Evolutionary conservation across 2,113 vertebrate species (phyloP), one percentile per base, ranked within the genome.

Genomic region (Platichthys flesus): DNA sequence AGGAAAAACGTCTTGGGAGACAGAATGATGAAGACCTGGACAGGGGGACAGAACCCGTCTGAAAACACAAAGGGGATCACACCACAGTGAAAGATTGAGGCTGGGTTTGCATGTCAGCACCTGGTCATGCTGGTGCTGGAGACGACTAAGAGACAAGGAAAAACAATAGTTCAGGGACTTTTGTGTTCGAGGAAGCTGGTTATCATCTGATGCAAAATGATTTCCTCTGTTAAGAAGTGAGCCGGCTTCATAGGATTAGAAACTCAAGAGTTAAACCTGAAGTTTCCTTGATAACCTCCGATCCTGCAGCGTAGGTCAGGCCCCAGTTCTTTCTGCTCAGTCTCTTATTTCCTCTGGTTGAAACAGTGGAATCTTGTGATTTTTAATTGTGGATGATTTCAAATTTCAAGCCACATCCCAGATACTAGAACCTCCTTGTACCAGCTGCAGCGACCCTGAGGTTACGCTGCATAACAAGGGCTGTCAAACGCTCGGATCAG

Each of bases 21-120:
- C 62, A 67, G 45, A 55, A 76, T 73, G 81, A 74, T 55, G 71
- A 61, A 63, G 70, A 90, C 84, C 86, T 78, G 55, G 67, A 77
- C 49, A 67, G 82, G 69, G 56, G 37, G 58, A 69, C 1, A 59
- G 59, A 78, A 23, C 21, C 65, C 20, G 61, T 40, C 63, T 81
- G 71, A 37, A 74, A 74, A 79, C 80, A 74, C 20, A 47, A 37
- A 47, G 28, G 60, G 56, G 66, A 45, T 66, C 69, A 84, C 75
- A 9, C 26, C 18, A 18, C 12, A n/a, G 14, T 3, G 62, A 9
- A 23, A 20, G 20, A 8, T 28, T 8, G 2, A 4, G 16, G 14
- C 7, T 23, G 5, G 18, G 16, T 42, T 57, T 52, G 54, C 28
- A 20, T 47, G 13, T 23, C 10, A 47, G 23, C 35, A 60, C n/a